These are phyloP conservation scores for Mungos mungo DNA, from an alignment of 2,113 vertebrate species.

Conservation along the genomic window DNA sequence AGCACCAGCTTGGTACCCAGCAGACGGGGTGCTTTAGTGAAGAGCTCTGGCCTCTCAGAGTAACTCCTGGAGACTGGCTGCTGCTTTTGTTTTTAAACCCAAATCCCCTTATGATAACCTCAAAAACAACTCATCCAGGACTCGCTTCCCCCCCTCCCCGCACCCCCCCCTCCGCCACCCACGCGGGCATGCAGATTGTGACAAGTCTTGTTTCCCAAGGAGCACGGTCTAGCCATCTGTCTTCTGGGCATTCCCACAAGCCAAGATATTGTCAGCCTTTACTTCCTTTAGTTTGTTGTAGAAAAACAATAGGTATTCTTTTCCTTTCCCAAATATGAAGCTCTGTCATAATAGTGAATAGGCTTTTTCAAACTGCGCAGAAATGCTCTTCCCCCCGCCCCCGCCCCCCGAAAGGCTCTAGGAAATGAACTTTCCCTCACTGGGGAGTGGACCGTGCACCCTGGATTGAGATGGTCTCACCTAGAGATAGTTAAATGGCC, in stretches of 20 bases:
- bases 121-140: background rate
- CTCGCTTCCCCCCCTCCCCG: background rate
- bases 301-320: slow-evolving; percentile 66
- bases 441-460: background rate
- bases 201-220: background rate
- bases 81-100: slow-evolving; percentile 3
- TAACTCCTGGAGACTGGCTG: background rate
- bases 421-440: background rate
- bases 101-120: background rate
- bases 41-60: background rate
- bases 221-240: background rate
- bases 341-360: slow-evolving; percentile 40
- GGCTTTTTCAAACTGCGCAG: background rate
- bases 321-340: background rate
- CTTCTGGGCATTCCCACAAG: background rate
- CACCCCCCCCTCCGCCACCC: background rate
- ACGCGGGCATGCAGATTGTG: background rate
- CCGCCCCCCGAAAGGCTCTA: background rate
- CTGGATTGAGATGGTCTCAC: background rate
- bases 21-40: background rate
- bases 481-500: background rate
- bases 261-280: background rate
- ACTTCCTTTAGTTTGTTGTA: slow-evolving; percentile 47
- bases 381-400: background rate
- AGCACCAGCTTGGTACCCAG: no score